Evolutionary conservation across 64 coral and sea anemone species (phyloP).

Genomic region (Exaiptasia diaphana): DNA sequence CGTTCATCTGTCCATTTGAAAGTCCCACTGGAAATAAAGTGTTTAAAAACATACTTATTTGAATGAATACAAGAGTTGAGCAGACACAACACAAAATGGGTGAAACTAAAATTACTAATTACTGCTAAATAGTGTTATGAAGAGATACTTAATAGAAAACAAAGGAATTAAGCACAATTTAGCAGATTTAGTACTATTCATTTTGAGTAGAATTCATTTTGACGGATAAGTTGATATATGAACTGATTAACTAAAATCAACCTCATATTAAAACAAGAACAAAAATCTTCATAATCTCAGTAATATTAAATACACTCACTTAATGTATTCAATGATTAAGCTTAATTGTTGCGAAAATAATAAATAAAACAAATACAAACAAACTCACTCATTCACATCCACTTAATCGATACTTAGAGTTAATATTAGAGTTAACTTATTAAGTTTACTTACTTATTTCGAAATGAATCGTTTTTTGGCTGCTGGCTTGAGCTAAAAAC

Average conservation of each 20-base stretch:
- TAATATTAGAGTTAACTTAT: background rate
- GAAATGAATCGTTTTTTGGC: background rate
- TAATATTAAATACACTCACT: background rate
- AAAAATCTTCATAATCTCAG: too few relatives aligned
- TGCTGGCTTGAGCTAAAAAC: background rate
- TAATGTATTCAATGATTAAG: background rate
- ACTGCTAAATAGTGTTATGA: background rate
- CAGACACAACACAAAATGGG: background rate
- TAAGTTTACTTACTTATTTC: background rate
- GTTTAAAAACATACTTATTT: background rate
- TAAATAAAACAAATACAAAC: background rate
- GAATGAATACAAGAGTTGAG: background rate
- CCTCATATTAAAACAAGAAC: too few relatives aligned
- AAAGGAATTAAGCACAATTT: too few relatives aligned
- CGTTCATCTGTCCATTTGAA: slow-evolving; percentile 59
- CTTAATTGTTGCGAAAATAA: background rate
- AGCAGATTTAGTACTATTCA: too few relatives aligned
- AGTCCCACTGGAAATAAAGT: slow-evolving; percentile 51
- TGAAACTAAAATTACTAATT: background rate
- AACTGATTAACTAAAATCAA: too few relatives aligned
- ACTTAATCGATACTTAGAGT: background rate
- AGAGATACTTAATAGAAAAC: background rate
- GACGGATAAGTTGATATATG: too few relatives aligned
- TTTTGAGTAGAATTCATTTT: too few relatives aligned
- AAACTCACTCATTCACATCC: background rate